Conservation (phyloP, 2,113 vertebrate genomes). For the Condylura cristata region DNA sequence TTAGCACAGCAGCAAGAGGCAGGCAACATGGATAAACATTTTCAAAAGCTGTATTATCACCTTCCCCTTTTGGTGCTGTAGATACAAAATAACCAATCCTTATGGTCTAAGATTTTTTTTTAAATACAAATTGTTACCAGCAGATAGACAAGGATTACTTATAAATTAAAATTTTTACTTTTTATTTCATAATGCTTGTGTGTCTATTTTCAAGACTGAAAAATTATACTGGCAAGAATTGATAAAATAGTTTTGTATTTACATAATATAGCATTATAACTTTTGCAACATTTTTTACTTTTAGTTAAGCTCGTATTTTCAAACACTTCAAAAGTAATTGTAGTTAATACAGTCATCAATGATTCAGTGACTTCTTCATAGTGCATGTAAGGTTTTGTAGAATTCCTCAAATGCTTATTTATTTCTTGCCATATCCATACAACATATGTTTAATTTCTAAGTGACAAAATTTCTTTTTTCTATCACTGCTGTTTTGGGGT, state of each 20-base stretch:
- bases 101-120: neutral
- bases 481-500: neutral
- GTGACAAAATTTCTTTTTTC: neutral
- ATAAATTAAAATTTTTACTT: neutral
- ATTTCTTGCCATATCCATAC: neutral
- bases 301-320: neutral
- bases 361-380: neutral
- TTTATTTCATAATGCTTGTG: neutral
- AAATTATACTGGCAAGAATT: neutral
- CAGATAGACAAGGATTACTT: neutral
- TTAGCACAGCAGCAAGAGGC: neutral
- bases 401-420: neutral
- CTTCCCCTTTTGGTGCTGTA: neutral
- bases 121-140: neutral
- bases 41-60: neutral
- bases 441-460: neutral
- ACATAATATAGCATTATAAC: neutral
- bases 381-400: neutral
- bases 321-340: neutral
- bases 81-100: neutral
- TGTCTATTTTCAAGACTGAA: neutral
- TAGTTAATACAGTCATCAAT: neutral
- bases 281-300: neutral
- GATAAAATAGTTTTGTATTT: neutral
- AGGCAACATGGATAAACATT: neutral